Evolutionary conservation across 1,140 invertebrate species (phyloP).

Genomic region (Eciton burchellii): DNA sequence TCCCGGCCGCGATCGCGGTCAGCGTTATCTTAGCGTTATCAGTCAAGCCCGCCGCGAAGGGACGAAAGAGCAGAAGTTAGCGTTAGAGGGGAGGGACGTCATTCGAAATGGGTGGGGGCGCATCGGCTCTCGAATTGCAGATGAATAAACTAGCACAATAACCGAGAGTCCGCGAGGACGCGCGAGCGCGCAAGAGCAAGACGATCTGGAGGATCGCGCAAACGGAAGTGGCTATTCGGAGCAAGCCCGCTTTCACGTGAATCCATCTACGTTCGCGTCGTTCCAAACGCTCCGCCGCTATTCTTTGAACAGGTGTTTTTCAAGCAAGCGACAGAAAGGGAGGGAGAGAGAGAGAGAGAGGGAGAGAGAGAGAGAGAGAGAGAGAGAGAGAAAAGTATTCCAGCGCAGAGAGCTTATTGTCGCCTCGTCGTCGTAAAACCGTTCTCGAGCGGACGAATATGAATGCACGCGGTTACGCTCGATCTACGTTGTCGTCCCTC

Average conservation of each 20-base stretch:
- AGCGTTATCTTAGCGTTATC: constrained; percentile 2
- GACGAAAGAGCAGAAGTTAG: constrained; percentile 27
- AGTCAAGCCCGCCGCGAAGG: neutral
- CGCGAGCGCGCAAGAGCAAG: neutral
- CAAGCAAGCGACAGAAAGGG: constrained; percentile 48
- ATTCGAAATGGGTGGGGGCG: neutral
- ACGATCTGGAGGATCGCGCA: neutral
- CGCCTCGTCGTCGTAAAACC: constrained; percentile 4
- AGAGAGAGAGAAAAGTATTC: too few species aligned
- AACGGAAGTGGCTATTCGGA: neutral
- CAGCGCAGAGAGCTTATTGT: constrained; percentile 1
- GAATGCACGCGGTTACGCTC: constrained; percentile 4
- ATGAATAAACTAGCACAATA: constrained; percentile 11
- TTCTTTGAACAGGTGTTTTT: constrained; percentile 55
- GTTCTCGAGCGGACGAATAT: constrained; percentile 20
- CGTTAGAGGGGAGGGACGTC: neutral
- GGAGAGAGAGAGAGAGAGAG: too few species aligned
- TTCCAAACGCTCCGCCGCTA: constrained; percentile 10
- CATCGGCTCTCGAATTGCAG: neutral
- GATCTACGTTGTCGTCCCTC: neutral
- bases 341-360: too few species aligned
- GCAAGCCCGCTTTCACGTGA: neutral
- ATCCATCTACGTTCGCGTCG: constrained; percentile 9
- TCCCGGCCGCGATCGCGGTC: neutral
- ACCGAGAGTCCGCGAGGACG: neutral